Conservation (phyloP, 1,140 invertebrate genomes). For the Chrysomallon squamiferum region DNA sequence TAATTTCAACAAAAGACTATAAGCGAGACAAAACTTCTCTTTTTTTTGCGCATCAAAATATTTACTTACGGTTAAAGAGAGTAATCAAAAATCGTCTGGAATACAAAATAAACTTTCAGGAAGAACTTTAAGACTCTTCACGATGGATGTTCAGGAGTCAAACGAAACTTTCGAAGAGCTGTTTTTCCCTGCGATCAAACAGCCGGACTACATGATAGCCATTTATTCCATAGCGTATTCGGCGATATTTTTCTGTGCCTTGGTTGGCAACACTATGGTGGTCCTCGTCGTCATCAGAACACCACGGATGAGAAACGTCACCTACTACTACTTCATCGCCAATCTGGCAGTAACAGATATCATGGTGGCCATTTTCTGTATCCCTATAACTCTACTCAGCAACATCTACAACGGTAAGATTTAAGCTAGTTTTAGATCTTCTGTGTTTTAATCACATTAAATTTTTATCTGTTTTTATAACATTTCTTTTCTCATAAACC, state of each 20-base stretch:
- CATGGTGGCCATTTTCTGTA: conserved; percentile 84
- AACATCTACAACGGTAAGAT: conserved; percentile 33
- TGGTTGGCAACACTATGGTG: conserved; percentile 87
- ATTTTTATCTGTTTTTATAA: too few species aligned
- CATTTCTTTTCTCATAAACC: too few species aligned
- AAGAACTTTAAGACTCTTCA: too few species aligned
- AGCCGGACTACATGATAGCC: conserved; percentile 15
- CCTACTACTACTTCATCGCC: conserved; percentile 86
- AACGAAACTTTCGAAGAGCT: not conserved
- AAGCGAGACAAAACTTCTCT: too few species aligned
- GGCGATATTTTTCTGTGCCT: conserved; percentile 76
- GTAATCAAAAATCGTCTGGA: too few species aligned
- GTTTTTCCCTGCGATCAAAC: conserved; percentile 18
- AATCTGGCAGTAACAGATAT: conserved; percentile 90
- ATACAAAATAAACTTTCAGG: too few species aligned
- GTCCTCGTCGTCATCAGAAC: conserved; percentile 85
- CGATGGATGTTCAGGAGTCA: too few species aligned
- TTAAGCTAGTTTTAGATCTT: too few species aligned
- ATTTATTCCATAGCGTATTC: conserved; percentile 22
- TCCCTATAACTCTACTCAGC: conserved; percentile 79
- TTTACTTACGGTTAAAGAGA: too few species aligned
- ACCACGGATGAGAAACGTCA: conserved; percentile 84
- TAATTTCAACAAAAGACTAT: too few species aligned
- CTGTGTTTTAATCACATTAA: too few species aligned
- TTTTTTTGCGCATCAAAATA: too few species aligned